Base-by-base conservation (phyloP, 2,888 invertebrate species). In the Drosophila limbata region DNA sequence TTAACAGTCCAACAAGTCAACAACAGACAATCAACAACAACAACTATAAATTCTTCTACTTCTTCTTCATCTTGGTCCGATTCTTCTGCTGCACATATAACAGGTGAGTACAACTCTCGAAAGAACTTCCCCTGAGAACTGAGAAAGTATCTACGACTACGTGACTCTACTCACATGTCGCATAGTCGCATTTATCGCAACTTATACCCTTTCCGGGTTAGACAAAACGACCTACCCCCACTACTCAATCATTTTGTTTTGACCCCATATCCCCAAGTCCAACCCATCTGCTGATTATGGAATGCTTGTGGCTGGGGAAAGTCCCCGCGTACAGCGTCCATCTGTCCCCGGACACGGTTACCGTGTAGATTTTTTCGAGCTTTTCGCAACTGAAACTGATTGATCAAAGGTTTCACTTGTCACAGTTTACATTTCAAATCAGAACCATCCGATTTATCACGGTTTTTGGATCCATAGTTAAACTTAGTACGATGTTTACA, bases 131-230 rank as follows among this genome's bases (percentile, higher is more conserved):
- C 50, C 13, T 9, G 19, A n/a, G 4, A 19, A 35, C n/a, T 25
- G 25, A 25, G 5, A 25, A 25, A 25, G 6, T 25, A 50, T n/a
- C 50, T 45, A 52, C 53, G 61, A 55, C 67, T 83, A 84, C 83
- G 83, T 83, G 84, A 83, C 84, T 79, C 59, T 62, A 37, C 63
- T 61, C 82, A 83, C 82, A 76, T 65, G 57, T 64, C 28, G 28
- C 2, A 28, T 8, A 69, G 40, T 39, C 69, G 28, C 19, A 69
- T 66, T 73, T 69, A 75, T 64, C 66, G 73, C 76, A 50, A 21
- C 45, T 50, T 11, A 2, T n/a, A 15, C 55, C 67, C 33, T 28
- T 21, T 33, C 52, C 9, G 40, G 33, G 33, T 13, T 9, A 48
- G 17, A 11, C 28, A 28, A 28, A 44, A 10, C 9, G 9, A 9